Percentiles rank a stretch among this genome's conserved stretches.
Conservation (phyloP, 2,888 invertebrate genomes). For the Himalopsyche anomala region DNA sequence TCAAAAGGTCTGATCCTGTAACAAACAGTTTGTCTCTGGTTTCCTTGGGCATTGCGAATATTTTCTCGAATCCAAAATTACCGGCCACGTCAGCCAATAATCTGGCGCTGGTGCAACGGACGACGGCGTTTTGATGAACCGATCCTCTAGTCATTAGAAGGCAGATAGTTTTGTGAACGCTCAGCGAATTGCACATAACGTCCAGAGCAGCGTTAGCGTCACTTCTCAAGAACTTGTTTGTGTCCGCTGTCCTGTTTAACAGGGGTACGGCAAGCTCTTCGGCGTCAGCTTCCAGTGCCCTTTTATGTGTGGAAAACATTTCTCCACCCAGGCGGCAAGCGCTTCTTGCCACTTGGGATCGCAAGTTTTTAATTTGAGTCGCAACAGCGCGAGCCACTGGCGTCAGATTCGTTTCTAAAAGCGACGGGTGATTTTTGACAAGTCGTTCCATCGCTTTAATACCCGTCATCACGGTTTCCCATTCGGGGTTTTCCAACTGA, state of each 20-base stretch:
- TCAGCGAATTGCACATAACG: constrained; percentile 87
- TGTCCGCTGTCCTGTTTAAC: constrained; percentile 93
- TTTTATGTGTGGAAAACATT: constrained; percentile 82
- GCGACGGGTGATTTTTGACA: constrained; percentile 81
- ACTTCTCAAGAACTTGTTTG: constrained; percentile 93
- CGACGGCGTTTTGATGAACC: constrained; percentile 90
- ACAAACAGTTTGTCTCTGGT: constrained; percentile 87
- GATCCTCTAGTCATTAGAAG: constrained; percentile 84
- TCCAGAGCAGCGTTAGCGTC: constrained; percentile 91
- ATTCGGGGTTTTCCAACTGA: constrained; percentile 84
- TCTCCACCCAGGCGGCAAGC: constrained; percentile 91
- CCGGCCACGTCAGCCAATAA: constrained; percentile 85
- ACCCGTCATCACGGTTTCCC: constrained; percentile 88
- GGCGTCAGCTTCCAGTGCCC: constrained; percentile 83
- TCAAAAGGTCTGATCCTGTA: constrained; percentile 88
- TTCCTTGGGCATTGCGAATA: constrained; percentile 85
- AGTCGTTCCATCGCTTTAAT: constrained; percentile 83
- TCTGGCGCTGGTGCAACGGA: constrained; percentile 89
- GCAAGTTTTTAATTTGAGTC: constrained; percentile 89
- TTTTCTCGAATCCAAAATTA: constrained; percentile 84
- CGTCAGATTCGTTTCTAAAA: constrained; percentile 81
- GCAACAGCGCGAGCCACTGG: constrained; percentile 84
- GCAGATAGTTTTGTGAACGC: constrained; percentile 81
- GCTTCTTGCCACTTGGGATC: constrained; percentile 94
- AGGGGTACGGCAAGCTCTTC: constrained; percentile 90